phyloP scores from a whole-genome alignment of 2,797 vertebrate species.

The Aselliscus stoliczkanus region DNA sequence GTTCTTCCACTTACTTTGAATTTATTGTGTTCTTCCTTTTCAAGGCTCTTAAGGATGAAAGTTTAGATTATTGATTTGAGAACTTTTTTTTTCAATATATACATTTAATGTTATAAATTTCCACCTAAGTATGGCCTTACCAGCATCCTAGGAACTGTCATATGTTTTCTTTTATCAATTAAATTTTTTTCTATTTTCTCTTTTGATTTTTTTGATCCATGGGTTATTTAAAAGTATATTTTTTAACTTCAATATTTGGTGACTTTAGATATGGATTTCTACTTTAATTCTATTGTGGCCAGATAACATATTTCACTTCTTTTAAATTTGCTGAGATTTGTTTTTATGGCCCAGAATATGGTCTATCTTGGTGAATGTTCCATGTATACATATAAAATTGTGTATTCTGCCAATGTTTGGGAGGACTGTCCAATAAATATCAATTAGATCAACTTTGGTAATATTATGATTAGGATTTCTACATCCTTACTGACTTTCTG shows the following conservation, averaged over 20 bases:
- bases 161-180: not conserved
- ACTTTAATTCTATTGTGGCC: not conserved
- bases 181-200: not conserved
- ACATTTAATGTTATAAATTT: not conserved
- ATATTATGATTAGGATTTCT: not conserved
- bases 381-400: not conserved
- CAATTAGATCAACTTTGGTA: not conserved
- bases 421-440: not conserved
- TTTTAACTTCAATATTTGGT: not conserved
- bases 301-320: not conserved
- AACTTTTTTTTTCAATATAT: not conserved
- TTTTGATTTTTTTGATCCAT: not conserved
- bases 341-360: not conserved
- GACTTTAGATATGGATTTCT: not conserved
- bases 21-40: not conserved
- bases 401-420: not conserved
- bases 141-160: not conserved
- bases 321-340: not conserved
- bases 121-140: not conserved
- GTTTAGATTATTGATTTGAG: not conserved
- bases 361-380: not conserved
- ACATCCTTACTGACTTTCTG: not conserved
- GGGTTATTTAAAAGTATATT: not conserved
- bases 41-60: not conserved
- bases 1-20: not conserved